These are phyloP conservation scores for Echinarachnius parma DNA, from an alignment of 53 echinoderm and acorn worm genomes.

Conservation along the genomic window DNA sequence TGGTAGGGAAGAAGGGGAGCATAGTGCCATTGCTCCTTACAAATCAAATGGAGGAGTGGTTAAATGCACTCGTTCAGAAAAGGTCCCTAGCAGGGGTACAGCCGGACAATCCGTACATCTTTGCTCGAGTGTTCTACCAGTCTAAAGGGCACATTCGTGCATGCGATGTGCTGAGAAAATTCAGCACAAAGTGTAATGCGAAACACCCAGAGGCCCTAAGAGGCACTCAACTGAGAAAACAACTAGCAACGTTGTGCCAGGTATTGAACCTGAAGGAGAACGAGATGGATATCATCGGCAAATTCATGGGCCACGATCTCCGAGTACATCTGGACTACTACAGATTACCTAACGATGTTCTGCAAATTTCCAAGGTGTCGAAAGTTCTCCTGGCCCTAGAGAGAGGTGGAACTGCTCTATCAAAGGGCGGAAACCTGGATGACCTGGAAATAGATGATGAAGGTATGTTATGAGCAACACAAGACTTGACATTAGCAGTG, in stretches of 20 bases:
- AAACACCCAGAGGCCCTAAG: constrained; percentile 46
- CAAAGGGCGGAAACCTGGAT: constrained; percentile 36
- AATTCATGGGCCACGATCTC: constrained; percentile 59
- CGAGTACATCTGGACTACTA: constrained; percentile 51
- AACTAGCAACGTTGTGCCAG: constrained; percentile 52
- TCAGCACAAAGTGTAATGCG: constrained; percentile 47
- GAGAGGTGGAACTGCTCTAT: background rate
- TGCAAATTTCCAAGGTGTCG: constrained; percentile 73
- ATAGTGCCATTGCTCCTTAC: constrained; percentile 46
- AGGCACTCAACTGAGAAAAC: constrained; percentile 58
- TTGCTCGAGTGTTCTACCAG: constrained; percentile 29
- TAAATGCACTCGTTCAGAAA: background rate
- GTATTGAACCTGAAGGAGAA: constrained; percentile 53
- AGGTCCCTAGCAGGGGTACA: constrained; percentile 20
- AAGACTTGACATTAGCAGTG: constrained; percentile 17
- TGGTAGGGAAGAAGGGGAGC: constrained; percentile 55
- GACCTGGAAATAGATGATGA: constrained; percentile 2
- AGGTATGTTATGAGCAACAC: constrained; percentile 10
- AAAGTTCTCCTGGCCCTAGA: constrained; percentile 32
- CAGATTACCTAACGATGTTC: constrained; percentile 36
- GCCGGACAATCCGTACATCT: constrained; percentile 42
- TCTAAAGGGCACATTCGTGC: constrained; percentile 40
- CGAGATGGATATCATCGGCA: constrained; percentile 57
- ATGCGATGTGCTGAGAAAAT: constrained; percentile 25
- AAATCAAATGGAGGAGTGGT: constrained; percentile 11